These are phyloP conservation scores for Capromys pilorides DNA, from an alignment of 2,797 vertebrate genomes.

Conservation along the genomic window DNA sequence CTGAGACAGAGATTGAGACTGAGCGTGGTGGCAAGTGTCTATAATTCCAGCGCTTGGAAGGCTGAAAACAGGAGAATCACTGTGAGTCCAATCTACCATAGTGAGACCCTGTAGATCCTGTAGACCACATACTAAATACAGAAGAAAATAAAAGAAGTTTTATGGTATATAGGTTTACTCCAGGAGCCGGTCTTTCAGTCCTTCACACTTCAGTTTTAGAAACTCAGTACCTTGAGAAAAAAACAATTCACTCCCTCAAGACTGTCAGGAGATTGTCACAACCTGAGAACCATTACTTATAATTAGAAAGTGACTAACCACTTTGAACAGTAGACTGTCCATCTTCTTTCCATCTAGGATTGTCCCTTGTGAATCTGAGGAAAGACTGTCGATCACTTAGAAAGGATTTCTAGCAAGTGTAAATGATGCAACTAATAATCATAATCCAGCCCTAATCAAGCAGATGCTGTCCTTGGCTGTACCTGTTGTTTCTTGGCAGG, in stretches of 20 bases:
- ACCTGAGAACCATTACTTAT: not conserved
- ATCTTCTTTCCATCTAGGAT: not conserved
- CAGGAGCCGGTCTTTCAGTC: not conserved
- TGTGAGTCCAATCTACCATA: no score
- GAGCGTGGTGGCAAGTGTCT: no score
- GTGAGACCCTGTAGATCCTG: no score
- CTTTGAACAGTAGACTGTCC: not conserved
- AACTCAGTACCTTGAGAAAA: not conserved
- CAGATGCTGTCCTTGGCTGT: conserved; percentile 62
- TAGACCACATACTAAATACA: no score
- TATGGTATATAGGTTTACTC: not conserved
- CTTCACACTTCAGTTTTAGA: not conserved
- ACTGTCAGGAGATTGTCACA: not conserved
- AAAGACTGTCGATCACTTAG: not conserved
- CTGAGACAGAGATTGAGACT: no score
- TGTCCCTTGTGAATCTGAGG: not conserved
- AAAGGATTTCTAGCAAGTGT: conserved; percentile 51
- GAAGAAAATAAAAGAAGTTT: no score
- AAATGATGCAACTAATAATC: conserved; percentile 51
- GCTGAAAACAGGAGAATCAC: no score
- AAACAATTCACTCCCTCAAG: not conserved
- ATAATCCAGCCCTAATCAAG: conserved; percentile 52
- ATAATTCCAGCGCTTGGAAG: no score
- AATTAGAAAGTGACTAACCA: conserved; percentile 3
- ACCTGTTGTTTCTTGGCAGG: conserved; percentile 35